Conservation (phyloP, 1,140 invertebrate species). For the Gryllus bimaculatus region DNA sequence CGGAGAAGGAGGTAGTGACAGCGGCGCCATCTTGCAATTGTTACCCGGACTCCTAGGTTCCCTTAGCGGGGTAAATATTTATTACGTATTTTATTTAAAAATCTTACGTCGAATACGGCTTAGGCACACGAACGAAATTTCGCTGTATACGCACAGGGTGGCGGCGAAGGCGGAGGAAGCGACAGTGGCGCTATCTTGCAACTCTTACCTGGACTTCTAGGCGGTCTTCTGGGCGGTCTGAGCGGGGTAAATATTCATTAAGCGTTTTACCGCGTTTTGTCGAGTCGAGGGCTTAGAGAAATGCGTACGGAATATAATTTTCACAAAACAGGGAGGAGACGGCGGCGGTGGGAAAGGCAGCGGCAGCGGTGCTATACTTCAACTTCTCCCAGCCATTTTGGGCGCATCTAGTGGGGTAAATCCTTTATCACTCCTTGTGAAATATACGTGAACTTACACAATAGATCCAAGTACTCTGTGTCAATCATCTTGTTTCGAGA, state of each 20-base stretch:
- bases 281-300: no score
- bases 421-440: not conserved
- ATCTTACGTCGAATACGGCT: no score
- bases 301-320: no score
- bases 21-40: not conserved
- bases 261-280: no score
- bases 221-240: not conserved
- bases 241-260: not conserved
- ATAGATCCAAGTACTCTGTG: no score
- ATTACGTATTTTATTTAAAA: no score
- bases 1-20: not conserved
- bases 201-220: not conserved
- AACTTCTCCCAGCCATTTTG: not conserved
- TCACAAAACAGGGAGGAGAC: not conserved
- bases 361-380: not conserved
- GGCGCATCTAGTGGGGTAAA: not conserved
- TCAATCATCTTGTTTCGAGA: no score
- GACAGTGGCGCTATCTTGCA: not conserved
- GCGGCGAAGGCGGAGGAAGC: not conserved
- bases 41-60: not conserved
- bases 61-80: not conserved
- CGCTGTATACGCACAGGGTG: no score
- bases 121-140: no score
- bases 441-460: not conserved
- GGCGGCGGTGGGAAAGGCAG: not conserved